Conservation (phyloP, 2,888 invertebrate species). For the Pogonocherus hispidulus region DNA sequence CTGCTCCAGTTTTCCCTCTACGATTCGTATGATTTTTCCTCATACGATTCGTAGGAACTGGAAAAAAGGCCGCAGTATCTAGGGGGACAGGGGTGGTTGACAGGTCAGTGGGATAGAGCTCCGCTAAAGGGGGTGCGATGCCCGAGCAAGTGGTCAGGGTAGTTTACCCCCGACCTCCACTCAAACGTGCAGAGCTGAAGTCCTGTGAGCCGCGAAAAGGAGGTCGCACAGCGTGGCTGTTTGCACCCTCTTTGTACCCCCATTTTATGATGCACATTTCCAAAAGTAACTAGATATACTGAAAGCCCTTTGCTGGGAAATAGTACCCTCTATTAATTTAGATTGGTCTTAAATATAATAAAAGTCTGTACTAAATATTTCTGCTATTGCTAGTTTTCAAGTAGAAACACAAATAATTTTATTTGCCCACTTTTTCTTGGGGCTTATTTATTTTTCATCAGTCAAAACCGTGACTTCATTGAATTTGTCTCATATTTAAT, state of each 20-base stretch:
- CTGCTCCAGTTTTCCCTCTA: conserved; percentile 66
- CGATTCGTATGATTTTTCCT: too few species aligned
- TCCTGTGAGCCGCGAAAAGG: conserved; percentile 60
- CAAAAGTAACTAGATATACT: background rate
- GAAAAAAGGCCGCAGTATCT: conserved; percentile 37
- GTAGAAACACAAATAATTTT: too few species aligned
- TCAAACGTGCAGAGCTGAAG: conserved; percentile 63
- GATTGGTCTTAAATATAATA: too few species aligned
- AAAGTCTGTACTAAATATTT: too few species aligned
- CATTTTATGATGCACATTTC: background rate
- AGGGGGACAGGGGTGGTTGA: conserved; percentile 48
- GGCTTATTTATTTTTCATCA: too few species aligned
- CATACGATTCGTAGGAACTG: conserved; percentile 35
- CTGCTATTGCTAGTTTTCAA: too few species aligned
- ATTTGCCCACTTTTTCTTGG: too few species aligned
- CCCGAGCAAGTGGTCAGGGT: conserved; percentile 61
- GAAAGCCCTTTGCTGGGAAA: background rate
- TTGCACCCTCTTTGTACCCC: conserved; percentile 25
- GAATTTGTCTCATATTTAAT: too few species aligned
- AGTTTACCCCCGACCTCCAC: conserved; percentile 59
- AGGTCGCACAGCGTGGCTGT: conserved; percentile 58
- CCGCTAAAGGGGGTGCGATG: conserved; percentile 67
- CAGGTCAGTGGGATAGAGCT: conserved; percentile 57
- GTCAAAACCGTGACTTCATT: too few species aligned
- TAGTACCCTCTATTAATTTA: too few species aligned